Evolutionary conservation across 2,888 invertebrate genomes (phyloP), one percentile per base, ranked within the genome.

Genomic region (Meiosimyza platycephala): DNA sequence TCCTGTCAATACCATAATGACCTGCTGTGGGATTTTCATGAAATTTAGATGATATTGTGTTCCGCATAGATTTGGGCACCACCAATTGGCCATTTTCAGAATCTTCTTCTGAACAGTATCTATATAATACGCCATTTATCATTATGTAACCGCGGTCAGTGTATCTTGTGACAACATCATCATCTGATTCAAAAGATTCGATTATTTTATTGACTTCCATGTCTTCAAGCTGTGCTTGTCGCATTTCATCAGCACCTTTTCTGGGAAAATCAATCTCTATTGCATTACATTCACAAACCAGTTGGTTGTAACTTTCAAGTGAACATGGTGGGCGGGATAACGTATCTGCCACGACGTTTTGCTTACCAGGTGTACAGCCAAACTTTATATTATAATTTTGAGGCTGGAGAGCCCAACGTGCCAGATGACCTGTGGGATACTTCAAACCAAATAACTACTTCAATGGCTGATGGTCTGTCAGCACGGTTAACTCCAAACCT

Each of bases 141-240:
- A 74, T 73, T 28, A 77, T 65, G n/a, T 76, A 78, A 6, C 73
- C 74, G 33, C 74, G 68, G 47, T 48, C 72, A 15, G 73, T 73
- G 52, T 76, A 70, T 22, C 54, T 57, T 5, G n/a, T 15, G 0
- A 69, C 60, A 68, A 71, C 73, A 57, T 77, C 74, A 11, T 69
- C 62, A 6, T 71, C 48, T 2, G 52, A 54, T 70, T 75, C 75
- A 55, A 75, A 68, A 1, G 68, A 66, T 15, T 74, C 18, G 33
- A 74, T 71, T n/a, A 76, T 76, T 55, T 54, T n/a, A 63, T 75
- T 73, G 1, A 76, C 59, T 15, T 76, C 72, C 0, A 50, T 12
- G 54, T 78, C 82, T 79, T 78, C 79, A 76, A 78, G 52, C 72
- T 78, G 79, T 6, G 71, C 68, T 22, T 73, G 40, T 12, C 73